Conservation (phyloP, 2,888 invertebrate species). For the Leucophenga maculata region DNA sequence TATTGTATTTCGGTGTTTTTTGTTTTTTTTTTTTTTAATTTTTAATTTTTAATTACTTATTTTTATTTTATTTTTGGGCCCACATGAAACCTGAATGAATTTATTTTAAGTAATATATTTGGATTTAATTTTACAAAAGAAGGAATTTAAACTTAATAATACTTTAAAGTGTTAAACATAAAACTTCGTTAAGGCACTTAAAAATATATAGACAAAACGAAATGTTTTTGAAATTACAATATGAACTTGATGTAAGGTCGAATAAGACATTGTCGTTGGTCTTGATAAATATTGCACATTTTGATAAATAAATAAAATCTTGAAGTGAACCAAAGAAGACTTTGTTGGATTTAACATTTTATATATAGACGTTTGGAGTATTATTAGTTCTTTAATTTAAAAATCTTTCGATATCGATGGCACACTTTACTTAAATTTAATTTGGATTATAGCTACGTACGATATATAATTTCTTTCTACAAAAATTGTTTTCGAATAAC, state of each 20-base stretch:
- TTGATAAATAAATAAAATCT: no score
- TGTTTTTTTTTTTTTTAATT: slow-evolving; percentile 39
- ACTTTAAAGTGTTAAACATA: neutral
- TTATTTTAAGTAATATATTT: slow-evolving; percentile 6
- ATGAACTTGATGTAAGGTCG: slow-evolving; percentile 29
- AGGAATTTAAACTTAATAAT: slow-evolving; percentile 40
- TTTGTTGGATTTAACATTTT: no score
- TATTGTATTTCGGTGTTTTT: slow-evolving; percentile 27
- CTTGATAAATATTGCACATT: no score
- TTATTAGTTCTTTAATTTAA: neutral
- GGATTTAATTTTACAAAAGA: slow-evolving; percentile 26
- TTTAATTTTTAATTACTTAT: slow-evolving; percentile 14
- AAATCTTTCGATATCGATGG: slow-evolving; percentile 18
- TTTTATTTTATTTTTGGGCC: slow-evolving; percentile 59
- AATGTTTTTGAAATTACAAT: slow-evolving; percentile 23
- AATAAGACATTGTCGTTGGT: no score
- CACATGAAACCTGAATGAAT: slow-evolving; percentile 61
- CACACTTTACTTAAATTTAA: slow-evolving; percentile 43
- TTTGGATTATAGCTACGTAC: slow-evolving; percentile 26
- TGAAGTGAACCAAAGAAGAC: no score
- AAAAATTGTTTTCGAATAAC: slow-evolving; percentile 43
- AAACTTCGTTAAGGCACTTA: slow-evolving; percentile 57
- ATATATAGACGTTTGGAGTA: no score
- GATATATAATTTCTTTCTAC: neutral
- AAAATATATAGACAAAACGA: slow-evolving; percentile 34